A percentile compares a stretch with the other conserved stretches of the same genome.
Evolutionary conservation across 2,888 invertebrate genomes (phyloP).

Genomic region (Protophormia terraenovae): DNA sequence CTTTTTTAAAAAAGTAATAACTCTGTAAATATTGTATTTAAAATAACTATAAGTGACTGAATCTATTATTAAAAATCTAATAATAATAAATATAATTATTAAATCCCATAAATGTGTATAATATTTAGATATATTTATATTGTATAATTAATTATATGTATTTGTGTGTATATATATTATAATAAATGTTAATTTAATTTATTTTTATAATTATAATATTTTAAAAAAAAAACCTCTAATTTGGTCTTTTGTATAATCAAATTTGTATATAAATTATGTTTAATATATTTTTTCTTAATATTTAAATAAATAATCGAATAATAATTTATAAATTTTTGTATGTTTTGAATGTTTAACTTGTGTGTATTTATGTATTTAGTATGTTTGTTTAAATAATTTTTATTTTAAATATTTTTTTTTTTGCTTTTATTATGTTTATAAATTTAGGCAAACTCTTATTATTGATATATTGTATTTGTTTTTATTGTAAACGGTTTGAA

Average conservation of each 20-base stretch:
- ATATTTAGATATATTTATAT: not conserved
- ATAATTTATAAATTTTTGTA: conserved; percentile 20
- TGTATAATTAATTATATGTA: not conserved
- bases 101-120: not conserved
- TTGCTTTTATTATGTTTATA: conserved; percentile 40
- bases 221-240: not conserved
- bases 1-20: conserved; percentile 3
- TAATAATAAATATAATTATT: not conserved
- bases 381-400: conserved; percentile 9
- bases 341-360: no score
- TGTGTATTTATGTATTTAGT: conserved; percentile 30
- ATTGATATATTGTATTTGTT: conserved; percentile 44
- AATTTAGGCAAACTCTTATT: conserved; percentile 30
- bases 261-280: conserved; percentile 38
- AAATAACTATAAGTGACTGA: conserved; percentile 28
- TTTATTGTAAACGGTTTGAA: conserved; percentile 35
- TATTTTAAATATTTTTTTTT: not conserved
- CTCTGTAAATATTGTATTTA: conserved; percentile 45
- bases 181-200: conserved; percentile 30
- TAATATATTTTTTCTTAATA: conserved; percentile 74
- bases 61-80: not conserved
- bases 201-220: not conserved
- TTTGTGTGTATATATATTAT: conserved; percentile 1
- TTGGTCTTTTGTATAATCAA: conserved; percentile 10
- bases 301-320: conserved; percentile 53